Percentiles rank a stretch among this genome's conserved stretches.
Evolutionary conservation across 1,140 invertebrate species (phyloP).

Genomic region (Apis mellifera): DNA sequence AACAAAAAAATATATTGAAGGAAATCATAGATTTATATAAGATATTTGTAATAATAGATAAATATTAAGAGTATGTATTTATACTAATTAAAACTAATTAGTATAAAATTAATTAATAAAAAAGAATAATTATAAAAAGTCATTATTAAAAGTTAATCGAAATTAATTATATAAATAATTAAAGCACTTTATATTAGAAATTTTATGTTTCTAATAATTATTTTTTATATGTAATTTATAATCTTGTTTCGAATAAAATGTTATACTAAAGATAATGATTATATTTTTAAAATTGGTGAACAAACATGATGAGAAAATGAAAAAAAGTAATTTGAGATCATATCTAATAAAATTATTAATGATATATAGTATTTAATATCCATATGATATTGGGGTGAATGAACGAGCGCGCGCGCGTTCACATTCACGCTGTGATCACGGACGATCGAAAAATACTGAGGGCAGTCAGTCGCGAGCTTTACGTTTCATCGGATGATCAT

Average conservation of each 20-base stretch:
- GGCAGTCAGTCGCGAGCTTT: slow-evolving; percentile 18
- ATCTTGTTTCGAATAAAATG: background rate
- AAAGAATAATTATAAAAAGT: too few relatives aligned
- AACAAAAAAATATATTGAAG: too few relatives aligned
- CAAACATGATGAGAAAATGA: background rate
- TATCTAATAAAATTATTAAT: background rate
- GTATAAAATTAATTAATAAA: too few relatives aligned
- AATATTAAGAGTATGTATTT: too few relatives aligned
- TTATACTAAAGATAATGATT: slow-evolving; percentile 1
- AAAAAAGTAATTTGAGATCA: background rate
- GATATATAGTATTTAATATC: background rate
- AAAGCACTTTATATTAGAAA: too few relatives aligned
- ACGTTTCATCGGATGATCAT: background rate
- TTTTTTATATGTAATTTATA: background rate
- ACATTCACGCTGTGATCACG: background rate
- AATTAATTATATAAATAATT: too few relatives aligned
- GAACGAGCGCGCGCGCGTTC: background rate
- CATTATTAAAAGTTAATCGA: too few relatives aligned
- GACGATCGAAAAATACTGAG: slow-evolving; percentile 27
- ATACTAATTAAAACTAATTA: too few relatives aligned
- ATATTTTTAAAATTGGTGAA: background rate
- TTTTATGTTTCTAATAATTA: too few relatives aligned
- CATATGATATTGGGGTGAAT: background rate
- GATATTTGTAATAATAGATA: too few relatives aligned
- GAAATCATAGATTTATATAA: too few relatives aligned